These are phyloP conservation scores for Chloroclystis v-ata DNA, from an alignment of 2,888 invertebrate genomes.

Conservation along the genomic window DNA sequence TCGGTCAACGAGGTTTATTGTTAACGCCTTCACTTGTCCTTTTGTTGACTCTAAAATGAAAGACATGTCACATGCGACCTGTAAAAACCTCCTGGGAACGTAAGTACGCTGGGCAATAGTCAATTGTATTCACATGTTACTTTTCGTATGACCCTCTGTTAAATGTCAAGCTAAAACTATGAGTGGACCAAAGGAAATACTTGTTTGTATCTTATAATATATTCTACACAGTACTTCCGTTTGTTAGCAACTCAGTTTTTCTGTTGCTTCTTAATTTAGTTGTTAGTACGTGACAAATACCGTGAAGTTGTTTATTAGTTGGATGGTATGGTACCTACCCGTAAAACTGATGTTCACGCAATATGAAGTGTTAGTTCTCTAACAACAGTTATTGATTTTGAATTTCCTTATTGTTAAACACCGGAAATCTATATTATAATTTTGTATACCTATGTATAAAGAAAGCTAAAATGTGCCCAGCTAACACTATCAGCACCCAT, in stretches of 20 bases:
- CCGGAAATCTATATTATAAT: too few species aligned
- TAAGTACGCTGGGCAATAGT: slow-evolving; percentile 39
- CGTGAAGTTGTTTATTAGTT: slow-evolving; percentile 12
- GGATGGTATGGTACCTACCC: neutral
- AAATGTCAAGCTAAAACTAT: slow-evolving; percentile 12
- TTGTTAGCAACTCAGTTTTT: neutral
- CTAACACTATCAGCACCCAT: too few species aligned
- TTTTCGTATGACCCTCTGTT: slow-evolving; percentile 15
- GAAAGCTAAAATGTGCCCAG: too few species aligned
- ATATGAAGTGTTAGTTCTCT: neutral
- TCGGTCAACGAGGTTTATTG: slow-evolving; percentile 58
- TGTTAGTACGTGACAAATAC: slow-evolving; percentile 13
- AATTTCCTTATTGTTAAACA: too few species aligned
- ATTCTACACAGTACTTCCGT: neutral
- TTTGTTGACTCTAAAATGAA: slow-evolving; percentile 44
- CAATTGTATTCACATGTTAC: slow-evolving; percentile 41
- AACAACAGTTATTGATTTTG: too few species aligned
- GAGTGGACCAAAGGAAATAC: neutral
- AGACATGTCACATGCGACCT: slow-evolving; percentile 39
- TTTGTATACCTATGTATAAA: too few species aligned
- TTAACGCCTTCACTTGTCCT: slow-evolving; percentile 48
- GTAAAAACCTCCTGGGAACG: slow-evolving; percentile 47
- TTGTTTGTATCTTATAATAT: neutral
- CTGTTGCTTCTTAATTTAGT: slow-evolving; percentile 15
- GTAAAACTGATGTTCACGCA: slow-evolving; percentile 9